Evolutionary conservation across 1,140 invertebrate species (phyloP), one percentile per base, ranked within the genome.

Genomic region (Solenopsis invicta): DNA sequence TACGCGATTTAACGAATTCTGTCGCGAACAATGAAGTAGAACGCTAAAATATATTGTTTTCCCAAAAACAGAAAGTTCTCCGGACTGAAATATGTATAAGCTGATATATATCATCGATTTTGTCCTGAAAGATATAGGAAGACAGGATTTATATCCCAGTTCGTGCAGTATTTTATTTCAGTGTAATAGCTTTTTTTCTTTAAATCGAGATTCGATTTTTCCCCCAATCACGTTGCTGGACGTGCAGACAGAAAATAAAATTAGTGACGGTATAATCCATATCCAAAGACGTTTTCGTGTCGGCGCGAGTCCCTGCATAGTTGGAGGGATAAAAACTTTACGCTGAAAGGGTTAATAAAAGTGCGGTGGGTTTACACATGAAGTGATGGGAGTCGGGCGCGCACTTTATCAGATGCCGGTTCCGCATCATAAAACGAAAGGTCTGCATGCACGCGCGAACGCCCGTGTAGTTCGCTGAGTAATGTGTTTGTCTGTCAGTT

Each of bases 401-500:
- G 54, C 80, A 61, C 29, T 84, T 82, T 84, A 75, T 75, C 69
- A 75, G 41, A 74, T 45, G 34, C 3, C 12, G 10, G 66, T 29
- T 41, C 10, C 41, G 67, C 41, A 24, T 84, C 80, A 18, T 84
- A 84, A 84, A 84, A 75, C 69, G 69, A 62, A 61, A 72, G 21
- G 66, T 69, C 34, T 72, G 21, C 50, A 37, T 41, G 54, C 10
- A 71, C 50, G 34, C 59, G 61, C 61, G 45, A 8, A 45, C 37
- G 52, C 2, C 6, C 41, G 41, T 50, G 67, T n/a, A 75, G 54
- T 18, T 74, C 59, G 48, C 54, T 75, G 80, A 84, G 54, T 84
- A 84, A 84, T 75, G 80, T 82, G 80, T 84, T 84, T 74, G 54
- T 82, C 77, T 67, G 77, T 37, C 66, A 59, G 52, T 59, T 13